Conservation (phyloP, 2,797 vertebrate species). For the Malurus splendens region DNA sequence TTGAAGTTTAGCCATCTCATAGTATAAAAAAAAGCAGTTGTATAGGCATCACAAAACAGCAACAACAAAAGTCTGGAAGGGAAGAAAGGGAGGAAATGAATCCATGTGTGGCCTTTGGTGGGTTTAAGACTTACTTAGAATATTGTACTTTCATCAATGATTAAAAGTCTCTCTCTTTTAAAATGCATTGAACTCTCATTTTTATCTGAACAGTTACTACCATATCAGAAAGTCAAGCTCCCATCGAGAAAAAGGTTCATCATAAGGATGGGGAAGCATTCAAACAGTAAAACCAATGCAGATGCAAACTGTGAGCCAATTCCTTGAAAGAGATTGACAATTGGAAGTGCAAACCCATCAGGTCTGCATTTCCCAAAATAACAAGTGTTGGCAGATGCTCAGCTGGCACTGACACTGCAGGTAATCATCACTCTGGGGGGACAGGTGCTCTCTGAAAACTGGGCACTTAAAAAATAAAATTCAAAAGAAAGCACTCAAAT, state of each 20-base stretch:
- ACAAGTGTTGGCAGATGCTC: neutral
- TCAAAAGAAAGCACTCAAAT: neutral
- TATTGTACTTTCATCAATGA: neutral
- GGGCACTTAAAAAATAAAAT: neutral
- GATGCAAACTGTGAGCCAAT: fast-evolving
- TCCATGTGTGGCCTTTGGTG: neutral
- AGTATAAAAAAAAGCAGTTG: neutral
- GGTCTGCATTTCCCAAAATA: neutral
- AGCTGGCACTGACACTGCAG: neutral
- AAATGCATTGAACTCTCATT: neutral
- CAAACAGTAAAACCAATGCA: neutral
- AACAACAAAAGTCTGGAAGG: neutral
- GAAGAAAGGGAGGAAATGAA: neutral
- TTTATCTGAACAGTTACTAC: neutral
- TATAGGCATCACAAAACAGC: neutral
- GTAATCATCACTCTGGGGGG: neutral
- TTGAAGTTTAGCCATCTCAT: neutral
- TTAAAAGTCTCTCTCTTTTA: neutral
- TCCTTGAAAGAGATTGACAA: neutral
- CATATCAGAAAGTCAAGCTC: neutral
- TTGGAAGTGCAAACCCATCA: neutral
- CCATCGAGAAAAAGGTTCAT: neutral
- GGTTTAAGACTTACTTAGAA: neutral
- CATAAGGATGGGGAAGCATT: neutral
- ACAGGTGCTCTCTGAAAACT: neutral